These are phyloP conservation scores for Onychostruthus taczanowskii DNA, from an alignment of 2,113 vertebrate species.

Conservation along the genomic window DNA sequence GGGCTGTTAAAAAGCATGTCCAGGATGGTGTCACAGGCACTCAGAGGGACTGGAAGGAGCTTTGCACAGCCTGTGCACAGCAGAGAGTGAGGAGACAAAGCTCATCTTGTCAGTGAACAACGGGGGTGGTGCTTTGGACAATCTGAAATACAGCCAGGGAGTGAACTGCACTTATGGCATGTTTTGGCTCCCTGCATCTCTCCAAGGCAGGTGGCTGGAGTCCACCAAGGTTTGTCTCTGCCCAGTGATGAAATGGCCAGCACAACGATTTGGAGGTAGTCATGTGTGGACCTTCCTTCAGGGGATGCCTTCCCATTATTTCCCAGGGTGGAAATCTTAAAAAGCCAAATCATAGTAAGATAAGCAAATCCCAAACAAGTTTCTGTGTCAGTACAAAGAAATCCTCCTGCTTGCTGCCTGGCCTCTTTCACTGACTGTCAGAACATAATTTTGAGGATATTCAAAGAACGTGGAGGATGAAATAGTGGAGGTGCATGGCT, in stretches of 20 bases:
- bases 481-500: background rate
- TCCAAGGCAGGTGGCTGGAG: background rate
- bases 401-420: background rate
- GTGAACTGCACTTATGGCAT: background rate
- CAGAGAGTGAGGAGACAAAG: background rate
- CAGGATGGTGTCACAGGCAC: background rate
- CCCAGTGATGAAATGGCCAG: background rate
- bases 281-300: background rate
- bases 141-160: background rate
- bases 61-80: background rate
- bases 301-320: background rate
- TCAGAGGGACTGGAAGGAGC: background rate
- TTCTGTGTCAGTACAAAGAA: background rate
- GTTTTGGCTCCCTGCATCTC: background rate
- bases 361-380: background rate
- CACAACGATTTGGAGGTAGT: background rate
- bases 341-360: background rate
- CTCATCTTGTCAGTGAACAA: background rate
- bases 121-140: background rate
- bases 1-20: fast-evolving
- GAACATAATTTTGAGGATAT: background rate
- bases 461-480: background rate
- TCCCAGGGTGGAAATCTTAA: background rate
- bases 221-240: background rate
- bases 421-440: background rate